Conservation (phyloP, 2,888 invertebrate genomes). For the Agonopterix alstromeriana region DNA sequence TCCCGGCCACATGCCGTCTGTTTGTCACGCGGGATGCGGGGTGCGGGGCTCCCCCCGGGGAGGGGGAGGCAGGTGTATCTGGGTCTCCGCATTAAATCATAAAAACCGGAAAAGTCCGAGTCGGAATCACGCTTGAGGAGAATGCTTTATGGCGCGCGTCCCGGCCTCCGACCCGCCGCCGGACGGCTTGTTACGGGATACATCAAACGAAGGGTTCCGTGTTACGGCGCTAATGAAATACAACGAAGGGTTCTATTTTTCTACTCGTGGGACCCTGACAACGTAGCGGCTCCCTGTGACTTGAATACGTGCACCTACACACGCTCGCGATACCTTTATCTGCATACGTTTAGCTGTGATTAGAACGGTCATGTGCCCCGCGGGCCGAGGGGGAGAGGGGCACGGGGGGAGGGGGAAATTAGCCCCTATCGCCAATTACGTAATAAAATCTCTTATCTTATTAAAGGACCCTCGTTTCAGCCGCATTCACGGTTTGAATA, state of each 20-base stretch:
- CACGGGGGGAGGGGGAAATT: conserved; percentile 10
- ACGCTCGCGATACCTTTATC: no score
- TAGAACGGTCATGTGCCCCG: no score
- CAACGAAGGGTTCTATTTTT: no score
- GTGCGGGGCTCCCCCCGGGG: background rate
- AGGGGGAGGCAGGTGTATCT: background rate
- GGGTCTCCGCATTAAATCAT: conserved; percentile 7
- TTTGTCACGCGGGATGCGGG: background rate
- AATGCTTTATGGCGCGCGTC: background rate
- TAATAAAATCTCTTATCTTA: conserved; percentile 15
- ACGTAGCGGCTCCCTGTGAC: background rate
- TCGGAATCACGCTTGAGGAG: conserved; percentile 1
- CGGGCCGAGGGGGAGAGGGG: background rate
- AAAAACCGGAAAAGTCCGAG: conserved; percentile 8
- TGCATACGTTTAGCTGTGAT: no score
- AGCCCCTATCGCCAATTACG: conserved; percentile 16
- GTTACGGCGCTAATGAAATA: background rate
- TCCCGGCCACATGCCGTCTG: conserved; percentile 10
- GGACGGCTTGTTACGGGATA: no score
- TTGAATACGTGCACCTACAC: background rate
- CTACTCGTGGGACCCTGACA: no score
- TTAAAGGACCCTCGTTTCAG: conserved; percentile 10
- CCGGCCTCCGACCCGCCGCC: no score
- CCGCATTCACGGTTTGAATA: conserved; percentile 6
- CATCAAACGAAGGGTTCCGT: background rate